Conservation (phyloP, 2,888 invertebrate species). For the Andrena praecox region DNA sequence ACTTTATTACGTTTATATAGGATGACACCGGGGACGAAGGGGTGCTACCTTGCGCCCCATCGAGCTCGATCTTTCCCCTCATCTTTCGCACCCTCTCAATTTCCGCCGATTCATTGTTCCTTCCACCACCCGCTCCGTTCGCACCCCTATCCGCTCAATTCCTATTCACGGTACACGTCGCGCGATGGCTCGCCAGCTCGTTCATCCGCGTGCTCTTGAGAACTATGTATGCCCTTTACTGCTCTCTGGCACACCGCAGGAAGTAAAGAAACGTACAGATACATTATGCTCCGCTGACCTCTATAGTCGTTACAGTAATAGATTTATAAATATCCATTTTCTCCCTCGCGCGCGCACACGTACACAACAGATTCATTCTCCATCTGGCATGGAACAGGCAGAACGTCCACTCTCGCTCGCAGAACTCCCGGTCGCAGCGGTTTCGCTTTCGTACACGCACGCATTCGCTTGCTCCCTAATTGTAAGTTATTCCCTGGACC, state of each 20-base stretch:
- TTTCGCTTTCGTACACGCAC: conserved; percentile 38
- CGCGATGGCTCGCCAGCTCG: conserved; percentile 6
- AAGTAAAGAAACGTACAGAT: conserved; percentile 66
- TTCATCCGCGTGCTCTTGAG: conserved; percentile 42
- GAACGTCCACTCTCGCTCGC: conserved; percentile 31
- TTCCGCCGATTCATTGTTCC: background rate
- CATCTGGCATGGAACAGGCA: conserved; percentile 25
- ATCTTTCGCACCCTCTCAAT: background rate
- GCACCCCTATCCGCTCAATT: conserved; percentile 23
- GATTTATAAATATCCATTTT: conserved; percentile 63
- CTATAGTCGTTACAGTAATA: conserved; percentile 65
- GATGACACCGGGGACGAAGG: conserved; percentile 60
- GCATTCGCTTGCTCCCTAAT: conserved; percentile 69
- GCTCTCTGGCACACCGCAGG: conserved; percentile 42
- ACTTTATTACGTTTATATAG: conserved; percentile 67
- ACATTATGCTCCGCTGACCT: conserved; percentile 45
- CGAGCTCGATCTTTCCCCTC: background rate
- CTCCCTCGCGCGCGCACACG: background rate
- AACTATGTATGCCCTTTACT: conserved; percentile 37
- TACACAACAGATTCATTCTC: background rate
- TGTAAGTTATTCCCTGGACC: conserved; percentile 60
- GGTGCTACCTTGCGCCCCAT: background rate
- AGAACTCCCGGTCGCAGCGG: conserved; percentile 20
- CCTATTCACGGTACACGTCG: conserved; percentile 16
- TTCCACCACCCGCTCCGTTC: conserved; percentile 33